Evolutionary conservation across 2,888 invertebrate species (phyloP), one percentile per base, ranked within the genome.

Genomic region (Pammene fasciana): DNA sequence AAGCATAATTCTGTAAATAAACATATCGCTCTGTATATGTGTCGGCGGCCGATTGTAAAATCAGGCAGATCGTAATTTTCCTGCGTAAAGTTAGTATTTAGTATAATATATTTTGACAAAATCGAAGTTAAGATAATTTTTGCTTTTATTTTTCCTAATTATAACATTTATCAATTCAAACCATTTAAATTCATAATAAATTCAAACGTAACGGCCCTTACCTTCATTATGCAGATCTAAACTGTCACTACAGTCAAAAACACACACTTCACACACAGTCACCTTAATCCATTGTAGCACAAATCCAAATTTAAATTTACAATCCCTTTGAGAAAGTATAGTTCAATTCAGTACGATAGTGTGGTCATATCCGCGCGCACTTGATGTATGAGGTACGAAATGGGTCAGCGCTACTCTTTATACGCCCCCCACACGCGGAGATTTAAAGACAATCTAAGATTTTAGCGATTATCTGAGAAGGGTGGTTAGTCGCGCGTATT

Each of bases 401-500:
- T 92, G 91, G 91, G 90, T 90, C 90, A 90, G 72, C 72, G 72
- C 71, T 60, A 72, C 75, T 70, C 80, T 87, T 84, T 90, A 91
- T 90, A 88, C 72, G 77, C 75, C 86, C 89, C 91, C 89, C 87
- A 81, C 85, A 82, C 67, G 50, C 46, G 16, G n/a, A 10, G 52
- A 70, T 60, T n/a, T 65, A 60, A 45, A 45, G n/a, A 38, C 64
- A 54, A 36, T 45, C 45, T 54, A 38, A 59, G 48, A 67, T 62
- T 26, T 41, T 57, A 67, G 60, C 41, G 54, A 65, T 70, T 60
- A 64, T 48, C 48, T 68, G 34, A 45, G 68, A 68, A 68, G 68
- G 68, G 68, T 65, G 64, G 52, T 59, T 64, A 57, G 45, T 65
- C 43, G 64, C 45, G 57, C 57, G 68, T 68, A 36, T 13, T 52